Evolutionary conservation across 2,113 vertebrate species (phyloP).

Genomic region (Dermatemys mawii): DNA sequence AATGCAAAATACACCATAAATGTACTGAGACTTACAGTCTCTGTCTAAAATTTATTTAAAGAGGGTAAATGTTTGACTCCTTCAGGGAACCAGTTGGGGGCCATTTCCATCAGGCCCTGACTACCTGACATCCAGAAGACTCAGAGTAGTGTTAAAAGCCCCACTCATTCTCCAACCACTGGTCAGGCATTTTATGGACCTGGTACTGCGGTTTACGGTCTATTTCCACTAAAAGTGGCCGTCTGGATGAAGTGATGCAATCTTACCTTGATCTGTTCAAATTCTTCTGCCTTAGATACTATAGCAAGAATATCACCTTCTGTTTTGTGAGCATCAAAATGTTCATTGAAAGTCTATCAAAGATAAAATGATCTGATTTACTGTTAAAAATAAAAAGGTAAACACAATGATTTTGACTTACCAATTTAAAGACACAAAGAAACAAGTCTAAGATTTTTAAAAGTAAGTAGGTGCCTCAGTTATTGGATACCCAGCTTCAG

Average conservation of each 20-base stretch:
- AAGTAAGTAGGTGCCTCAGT: neutral
- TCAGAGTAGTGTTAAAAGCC: constrained; percentile 44
- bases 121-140: constrained; percentile 45
- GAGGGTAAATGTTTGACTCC: constrained; percentile 73
- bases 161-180: neutral
- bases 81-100: constrained; percentile 51
- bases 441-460: no score
- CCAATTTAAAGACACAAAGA: no score
- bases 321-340: constrained; percentile 93
- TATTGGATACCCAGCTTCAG: neutral
- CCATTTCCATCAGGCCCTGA: constrained; percentile 57
- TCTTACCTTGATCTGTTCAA: constrained; percentile 97
- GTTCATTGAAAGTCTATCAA: constrained; percentile 95
- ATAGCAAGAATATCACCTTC: constrained; percentile 94
- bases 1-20: constrained; percentile 70
- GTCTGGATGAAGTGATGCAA: neutral
- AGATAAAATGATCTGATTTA: constrained; percentile 37
- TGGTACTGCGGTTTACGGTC: neutral
- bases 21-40: constrained; percentile 53
- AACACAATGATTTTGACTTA: neutral
- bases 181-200: neutral
- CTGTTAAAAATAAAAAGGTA: constrained; percentile 39
- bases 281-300: constrained; percentile 97
- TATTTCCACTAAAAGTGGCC: neutral
- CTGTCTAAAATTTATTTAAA: constrained; percentile 74